A percentile compares a stretch with the other conserved stretches of the same genome.
Evolutionary conservation across 2,113 vertebrate species (phyloP).

Genomic region (Sinocyclocheilus rhinocerous): DNA sequence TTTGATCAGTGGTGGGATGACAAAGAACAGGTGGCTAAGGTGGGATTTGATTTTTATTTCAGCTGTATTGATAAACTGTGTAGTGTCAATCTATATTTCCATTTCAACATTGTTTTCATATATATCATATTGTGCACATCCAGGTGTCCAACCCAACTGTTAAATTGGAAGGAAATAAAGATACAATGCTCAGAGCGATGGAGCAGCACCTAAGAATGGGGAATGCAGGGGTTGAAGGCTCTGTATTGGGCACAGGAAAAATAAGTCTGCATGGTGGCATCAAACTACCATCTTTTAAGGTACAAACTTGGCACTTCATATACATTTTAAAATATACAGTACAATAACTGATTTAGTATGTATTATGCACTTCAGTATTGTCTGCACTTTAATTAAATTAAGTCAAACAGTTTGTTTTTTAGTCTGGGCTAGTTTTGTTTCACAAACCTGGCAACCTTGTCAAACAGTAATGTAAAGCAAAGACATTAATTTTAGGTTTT

Average conservation of each 20-base stretch:
- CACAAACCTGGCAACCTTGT: no score
- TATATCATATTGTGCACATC: not conserved
- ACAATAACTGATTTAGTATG: not conserved
- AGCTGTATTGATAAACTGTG: not conserved
- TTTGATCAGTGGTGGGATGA: constrained; percentile 97
- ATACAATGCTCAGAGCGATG: constrained; percentile 80
- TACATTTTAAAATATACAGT: no score
- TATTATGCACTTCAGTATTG: not conserved
- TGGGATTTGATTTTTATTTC: constrained; percentile 56
- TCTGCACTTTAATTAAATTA: not conserved
- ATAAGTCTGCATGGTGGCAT: constrained; percentile 80
- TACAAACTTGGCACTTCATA: constrained; percentile 54
- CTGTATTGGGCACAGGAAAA: constrained; percentile 73
- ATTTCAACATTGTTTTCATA: not conserved
- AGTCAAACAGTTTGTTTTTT: no score
- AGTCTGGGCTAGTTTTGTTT: no score
- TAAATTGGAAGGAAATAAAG: constrained; percentile 79
- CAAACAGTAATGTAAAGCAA: no score
- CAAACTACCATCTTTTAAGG: constrained; percentile 93
- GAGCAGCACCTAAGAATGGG: constrained; percentile 86
- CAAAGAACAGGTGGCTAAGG: constrained; percentile 88
- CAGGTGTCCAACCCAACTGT: constrained; percentile 82
- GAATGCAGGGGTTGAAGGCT: constrained; percentile 79
- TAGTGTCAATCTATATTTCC: not conserved
- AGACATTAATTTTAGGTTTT: no score